phyloP scores from a whole-genome alignment of 2,888 invertebrate genomes.

The Plebejus melissa region DNA sequence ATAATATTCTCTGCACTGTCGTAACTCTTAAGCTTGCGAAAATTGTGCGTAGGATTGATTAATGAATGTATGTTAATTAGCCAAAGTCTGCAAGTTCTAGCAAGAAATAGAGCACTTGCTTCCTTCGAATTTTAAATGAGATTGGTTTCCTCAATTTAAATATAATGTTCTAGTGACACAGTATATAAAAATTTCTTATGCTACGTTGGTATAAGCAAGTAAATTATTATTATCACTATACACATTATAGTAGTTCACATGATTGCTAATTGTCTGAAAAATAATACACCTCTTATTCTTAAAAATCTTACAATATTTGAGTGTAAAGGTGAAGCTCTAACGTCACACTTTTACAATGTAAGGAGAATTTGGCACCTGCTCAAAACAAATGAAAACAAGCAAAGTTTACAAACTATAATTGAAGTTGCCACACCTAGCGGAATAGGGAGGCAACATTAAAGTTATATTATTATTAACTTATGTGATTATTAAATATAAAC shows the following conservation, averaged over 20 bases:
- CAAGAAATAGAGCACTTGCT: neutral
- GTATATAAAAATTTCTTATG: neutral
- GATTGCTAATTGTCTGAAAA: neutral
- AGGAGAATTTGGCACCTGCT: constrained; percentile 47
- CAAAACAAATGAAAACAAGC: constrained; percentile 50
- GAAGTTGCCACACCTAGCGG: constrained; percentile 28
- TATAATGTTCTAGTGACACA: neutral
- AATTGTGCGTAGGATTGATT: neutral
- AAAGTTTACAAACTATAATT: constrained; percentile 33
- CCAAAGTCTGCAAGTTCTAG: neutral
- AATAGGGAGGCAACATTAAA: constrained; percentile 29
- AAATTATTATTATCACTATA: neutral
- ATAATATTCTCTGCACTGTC: neutral
- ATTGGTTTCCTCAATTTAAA: neutral
- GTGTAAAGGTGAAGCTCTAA: constrained; percentile 41
- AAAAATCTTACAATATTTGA: constrained; percentile 33
- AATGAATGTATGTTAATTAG: constrained; percentile 10
- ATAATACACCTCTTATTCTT: constrained; percentile 30
- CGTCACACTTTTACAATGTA: constrained; percentile 38
- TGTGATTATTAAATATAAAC: neutral
- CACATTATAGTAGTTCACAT: neutral
- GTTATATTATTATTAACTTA: constrained; percentile 17
- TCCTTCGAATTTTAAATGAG: neutral
- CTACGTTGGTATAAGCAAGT: no score
- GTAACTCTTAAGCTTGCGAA: neutral